A percentile compares a stretch with the other conserved stretches of the same genome.
These are phyloP conservation scores for Priapulus caudatus DNA, from an alignment of 2,888 invertebrate species.

Conservation along the genomic window DNA sequence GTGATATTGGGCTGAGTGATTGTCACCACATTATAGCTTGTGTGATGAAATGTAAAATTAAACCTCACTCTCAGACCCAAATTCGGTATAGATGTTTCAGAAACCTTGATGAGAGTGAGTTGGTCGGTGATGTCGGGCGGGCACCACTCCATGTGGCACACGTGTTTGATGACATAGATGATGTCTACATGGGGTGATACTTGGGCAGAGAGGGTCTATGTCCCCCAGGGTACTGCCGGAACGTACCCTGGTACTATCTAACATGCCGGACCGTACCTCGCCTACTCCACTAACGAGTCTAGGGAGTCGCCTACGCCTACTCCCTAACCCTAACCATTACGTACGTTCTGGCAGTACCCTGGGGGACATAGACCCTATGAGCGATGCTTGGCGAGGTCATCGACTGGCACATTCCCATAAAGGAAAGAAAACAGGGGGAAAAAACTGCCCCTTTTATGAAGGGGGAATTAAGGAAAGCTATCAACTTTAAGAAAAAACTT, in stretches of 20 bases:
- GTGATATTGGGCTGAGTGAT: not conserved
- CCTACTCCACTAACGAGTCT: too few relatives aligned
- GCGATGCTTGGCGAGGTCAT: not conserved
- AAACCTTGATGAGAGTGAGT: too few relatives aligned
- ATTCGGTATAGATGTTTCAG: not conserved
- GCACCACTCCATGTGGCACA: not conserved
- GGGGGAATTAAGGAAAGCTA: not conserved
- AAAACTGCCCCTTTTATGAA: slow-evolving; percentile 1
- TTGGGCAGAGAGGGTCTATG: not conserved
- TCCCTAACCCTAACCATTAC: too few relatives aligned
- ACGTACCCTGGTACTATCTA: too few relatives aligned
- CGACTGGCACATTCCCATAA: not conserved
- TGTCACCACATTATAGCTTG: not conserved
- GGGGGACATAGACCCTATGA: too few relatives aligned
- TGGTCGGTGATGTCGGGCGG: too few relatives aligned
- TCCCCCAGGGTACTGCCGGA: too few relatives aligned
- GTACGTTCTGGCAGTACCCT: too few relatives aligned
- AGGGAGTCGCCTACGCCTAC: too few relatives aligned
- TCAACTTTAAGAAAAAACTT: not conserved
- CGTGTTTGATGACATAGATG: slow-evolving; percentile 1
- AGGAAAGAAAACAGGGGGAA: not conserved
- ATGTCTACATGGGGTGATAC: not conserved
- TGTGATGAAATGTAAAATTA: not conserved
- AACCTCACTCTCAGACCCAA: not conserved
- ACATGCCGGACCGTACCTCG: too few relatives aligned